A percentile compares a stretch with the other conserved stretches of the same genome.
Conservation (phyloP, 2,888 invertebrate genomes). For the Sinopyrophorus schimmeli region DNA sequence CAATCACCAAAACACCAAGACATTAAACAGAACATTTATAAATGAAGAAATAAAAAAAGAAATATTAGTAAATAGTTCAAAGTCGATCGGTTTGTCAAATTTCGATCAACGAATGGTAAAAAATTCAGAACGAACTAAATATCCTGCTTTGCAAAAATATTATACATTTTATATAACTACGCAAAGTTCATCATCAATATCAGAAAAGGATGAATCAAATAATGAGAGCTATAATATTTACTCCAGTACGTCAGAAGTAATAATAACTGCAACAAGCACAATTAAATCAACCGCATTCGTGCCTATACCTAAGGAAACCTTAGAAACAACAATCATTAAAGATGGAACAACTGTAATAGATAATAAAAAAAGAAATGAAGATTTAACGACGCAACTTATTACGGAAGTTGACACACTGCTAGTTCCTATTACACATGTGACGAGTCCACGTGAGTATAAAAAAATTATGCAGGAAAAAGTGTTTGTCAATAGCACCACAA, state of each 20-base stretch:
- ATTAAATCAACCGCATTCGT: too few relatives aligned
- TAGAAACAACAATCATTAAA: too few relatives aligned
- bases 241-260: too few relatives aligned
- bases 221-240: too few relatives aligned
- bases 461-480: conserved; percentile 52
- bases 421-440: conserved; percentile 35
- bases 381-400: conserved; percentile 2
- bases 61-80: too few relatives aligned
- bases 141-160: conserved; percentile 29
- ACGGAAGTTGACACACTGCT: conserved; percentile 43
- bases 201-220: too few relatives aligned
- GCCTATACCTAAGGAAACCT: too few relatives aligned
- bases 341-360: too few relatives aligned
- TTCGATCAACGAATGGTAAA: conserved; percentile 2
- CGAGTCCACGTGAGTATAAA: conserved; percentile 48
- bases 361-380: conserved; percentile 1
- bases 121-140: conserved; percentile 18
- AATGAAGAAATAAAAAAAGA: too few relatives aligned
- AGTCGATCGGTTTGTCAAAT: too few relatives aligned
- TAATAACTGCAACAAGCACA: neutral
- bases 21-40: too few relatives aligned
- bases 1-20: too few relatives aligned
- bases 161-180: conserved; percentile 25
- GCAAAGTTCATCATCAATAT: neutral
- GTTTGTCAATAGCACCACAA: conserved; percentile 28